phyloP scores from a whole-genome alignment of 2,797 vertebrate genomes.

The Schizothorax lantsangensis region DNA sequence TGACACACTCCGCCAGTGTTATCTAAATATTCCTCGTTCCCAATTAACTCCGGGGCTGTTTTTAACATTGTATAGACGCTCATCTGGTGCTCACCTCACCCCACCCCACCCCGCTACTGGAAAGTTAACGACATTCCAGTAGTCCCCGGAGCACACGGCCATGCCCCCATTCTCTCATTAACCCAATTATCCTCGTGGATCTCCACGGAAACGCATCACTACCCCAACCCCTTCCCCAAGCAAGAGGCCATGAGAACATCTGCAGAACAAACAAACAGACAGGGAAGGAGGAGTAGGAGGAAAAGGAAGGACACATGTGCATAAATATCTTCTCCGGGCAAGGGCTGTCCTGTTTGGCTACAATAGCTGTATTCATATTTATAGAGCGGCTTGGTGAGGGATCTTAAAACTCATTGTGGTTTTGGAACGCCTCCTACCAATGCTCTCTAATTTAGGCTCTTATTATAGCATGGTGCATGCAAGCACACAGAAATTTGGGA shows the following conservation, averaged over 20 bases:
- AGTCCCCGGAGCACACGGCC: constrained; percentile 41
- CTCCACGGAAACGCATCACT: constrained; percentile 52
- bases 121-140: constrained; percentile 55
- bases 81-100: constrained; percentile 28
- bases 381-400: constrained; percentile 71
- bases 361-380: constrained; percentile 72
- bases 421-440: constrained; percentile 69
- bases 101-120: constrained; percentile 44
- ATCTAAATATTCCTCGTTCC: constrained; percentile 42
- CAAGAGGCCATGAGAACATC: constrained; percentile 72
- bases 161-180: constrained; percentile 58
- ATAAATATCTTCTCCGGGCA: constrained; percentile 58
- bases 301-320: constrained; percentile 53
- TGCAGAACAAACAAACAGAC: constrained; percentile 70
- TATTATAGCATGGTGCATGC: constrained; percentile 65
- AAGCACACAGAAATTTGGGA: constrained; percentile 53
- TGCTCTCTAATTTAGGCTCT: constrained; percentile 79
- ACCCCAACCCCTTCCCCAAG: constrained; percentile 44
- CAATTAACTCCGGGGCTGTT: constrained; percentile 33
- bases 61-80: constrained; percentile 24
- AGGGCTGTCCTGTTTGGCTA: constrained; percentile 62
- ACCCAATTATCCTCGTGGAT: constrained; percentile 60
- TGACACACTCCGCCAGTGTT: constrained; percentile 6
- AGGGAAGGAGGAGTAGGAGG: constrained; percentile 13
- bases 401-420: constrained; percentile 78